Evolutionary conservation across 1,140 invertebrate genomes (phyloP), one percentile per base, ranked within the genome.

Genomic region (Drosophila leontia): DNA sequence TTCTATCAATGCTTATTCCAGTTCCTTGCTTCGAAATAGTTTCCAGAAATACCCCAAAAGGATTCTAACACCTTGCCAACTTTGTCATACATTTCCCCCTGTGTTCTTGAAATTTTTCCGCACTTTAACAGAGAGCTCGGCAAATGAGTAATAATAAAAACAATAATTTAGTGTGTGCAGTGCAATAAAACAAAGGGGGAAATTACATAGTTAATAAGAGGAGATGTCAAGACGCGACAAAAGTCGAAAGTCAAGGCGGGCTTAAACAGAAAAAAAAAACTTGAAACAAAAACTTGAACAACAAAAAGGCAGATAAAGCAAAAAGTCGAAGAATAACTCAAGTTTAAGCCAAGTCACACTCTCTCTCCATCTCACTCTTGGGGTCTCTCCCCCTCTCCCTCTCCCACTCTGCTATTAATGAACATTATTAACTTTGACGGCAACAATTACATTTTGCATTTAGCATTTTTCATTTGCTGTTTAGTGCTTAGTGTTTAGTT

Each of bases 231-330:
- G 81, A 75, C 64, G 72, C 79, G 80, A 78, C 85, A 88, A 87
- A 88, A 90, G 85, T 88, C 85, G 81, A 90, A 90, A 90, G 85
- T 88, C 85, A 88, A 88, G 85, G 81, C 78, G 72, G 76, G 37
- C 69, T 42, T 59, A 42, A 57, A 48, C 41, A 37, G 61, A 57
- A 64, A 62, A 62, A 26, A 29, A 64, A 63, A 32, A 58, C 51
- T 53, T 56, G 42, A 42, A 34, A n/a, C 50, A 37, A 51, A 55
- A 50, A 50, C 45, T 48, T 32, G 47, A 58, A 58, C 62, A 44
- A 76, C 61, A 74, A 59, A 51, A 23, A 19, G 26, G 9, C 2
- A 39, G 51, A 55, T 55, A 55, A 55, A 55, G 51, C 51, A 56
- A 56, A 57, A 41, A 32, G 29, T 32, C 41, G 63, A 65, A 61